Base-by-base conservation (phyloP, 2,888 invertebrate species). In the Adelphocoris suturalis region DNA sequence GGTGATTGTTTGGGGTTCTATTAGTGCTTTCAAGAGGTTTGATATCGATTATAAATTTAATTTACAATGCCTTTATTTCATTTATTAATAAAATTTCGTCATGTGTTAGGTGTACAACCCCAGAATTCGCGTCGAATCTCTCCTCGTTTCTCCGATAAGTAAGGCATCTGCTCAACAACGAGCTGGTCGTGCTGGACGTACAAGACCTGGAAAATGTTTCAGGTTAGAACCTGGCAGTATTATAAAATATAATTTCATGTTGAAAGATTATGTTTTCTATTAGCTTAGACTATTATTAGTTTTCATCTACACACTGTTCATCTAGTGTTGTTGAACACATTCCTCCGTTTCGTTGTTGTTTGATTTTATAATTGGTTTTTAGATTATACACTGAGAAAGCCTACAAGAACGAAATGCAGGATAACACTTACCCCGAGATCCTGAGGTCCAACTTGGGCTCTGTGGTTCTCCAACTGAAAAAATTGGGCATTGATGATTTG, bases 121-220 rank as follows among this genome's bases (percentile, higher is more conserved):
- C 0, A 94, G 97, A 91, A 96, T 96, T 92, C 96, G 99, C 89
- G 99, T 99, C 5, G 99, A 99, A 94, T 99, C 99, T 3, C 94
- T 99, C 16, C 94, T 99, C 0, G 99, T 99, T 12, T 99, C 99
- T 0, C 99, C 99, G 0, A 99, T 99, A 92, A 99, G 99, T 93
- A 99, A 99, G 94, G 99, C 99, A 0, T 99, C 99, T 0, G 99
- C 99, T 0, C 99, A 99, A 94, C 99, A 99, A 93, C 94, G 99
- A 92, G 99, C 99, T 0, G 99, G 99, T 68, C 96, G 99, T 91
- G 99, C 99, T 2, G 99, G 99, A 0, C 95, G 99, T 92, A 99
- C 99, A n/a, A 95, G 97, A 75, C 99, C 99, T 0, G 99, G 99
- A 47, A 99, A 99, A 93, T 99, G 99, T 94, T 99, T 99, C 95